phyloP scores from a whole-genome alignment of 2,113 vertebrate genomes.

The Caranx melampygus region DNA sequence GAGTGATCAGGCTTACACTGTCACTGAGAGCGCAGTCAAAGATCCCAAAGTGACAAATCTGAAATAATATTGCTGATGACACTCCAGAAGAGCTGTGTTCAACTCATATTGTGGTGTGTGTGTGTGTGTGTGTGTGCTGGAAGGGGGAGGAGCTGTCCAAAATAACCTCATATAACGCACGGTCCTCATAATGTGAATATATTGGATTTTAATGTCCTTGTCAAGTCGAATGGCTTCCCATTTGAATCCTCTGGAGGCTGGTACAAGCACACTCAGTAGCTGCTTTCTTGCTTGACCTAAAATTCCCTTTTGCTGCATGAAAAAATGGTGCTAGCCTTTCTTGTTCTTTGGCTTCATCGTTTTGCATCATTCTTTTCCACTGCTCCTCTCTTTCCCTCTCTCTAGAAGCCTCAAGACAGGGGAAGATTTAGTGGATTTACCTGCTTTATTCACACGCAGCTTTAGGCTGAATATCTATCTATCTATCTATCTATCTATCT shows the following conservation, averaged over 20 bases:
- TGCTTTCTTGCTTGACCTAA: conserved; percentile 59
- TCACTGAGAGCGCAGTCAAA: conserved; percentile 45
- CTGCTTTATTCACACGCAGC: conserved; percentile 25
- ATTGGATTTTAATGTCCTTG: conserved; percentile 77
- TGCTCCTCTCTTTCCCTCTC: neutral
- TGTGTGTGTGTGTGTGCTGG: conserved; percentile 19
- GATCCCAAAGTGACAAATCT: conserved; percentile 55
- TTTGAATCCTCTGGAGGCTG: conserved; percentile 59
- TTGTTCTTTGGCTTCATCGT: conserved; percentile 31
- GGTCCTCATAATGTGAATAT: conserved; percentile 59
- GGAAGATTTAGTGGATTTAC: conserved; percentile 25
- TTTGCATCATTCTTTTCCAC: conserved; percentile 48
- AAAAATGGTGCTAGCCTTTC: neutral
- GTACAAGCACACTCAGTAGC: conserved; percentile 31
- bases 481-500: neutral
- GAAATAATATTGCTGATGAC: conserved; percentile 60
- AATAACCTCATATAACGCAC: conserved; percentile 43
- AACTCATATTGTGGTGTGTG: conserved; percentile 8
- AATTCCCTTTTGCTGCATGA: conserved; percentile 44
- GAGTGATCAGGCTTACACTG: conserved; percentile 57
- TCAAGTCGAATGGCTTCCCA: conserved; percentile 65
- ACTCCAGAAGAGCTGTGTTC: conserved; percentile 34
- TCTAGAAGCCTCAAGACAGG: conserved; percentile 18
- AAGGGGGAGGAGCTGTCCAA: conserved; percentile 32
- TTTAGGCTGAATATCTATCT: conserved; percentile 1